A percentile compares a stretch with the other conserved stretches of the same genome.
Conservation (phyloP, 1,140 invertebrate genomes). For the Pentalonia nigronervosa region DNA sequence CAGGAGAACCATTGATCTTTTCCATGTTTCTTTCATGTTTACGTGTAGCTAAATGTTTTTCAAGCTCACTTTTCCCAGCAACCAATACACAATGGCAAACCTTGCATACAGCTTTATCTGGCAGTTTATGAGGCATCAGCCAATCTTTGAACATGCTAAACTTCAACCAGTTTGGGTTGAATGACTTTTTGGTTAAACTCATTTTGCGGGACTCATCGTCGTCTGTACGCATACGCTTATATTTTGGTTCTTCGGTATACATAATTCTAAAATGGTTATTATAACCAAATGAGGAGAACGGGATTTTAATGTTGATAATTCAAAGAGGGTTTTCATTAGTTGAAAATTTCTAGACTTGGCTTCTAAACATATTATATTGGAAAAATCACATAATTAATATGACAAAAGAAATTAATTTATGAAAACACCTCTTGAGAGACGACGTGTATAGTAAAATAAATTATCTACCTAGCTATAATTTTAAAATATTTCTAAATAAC, state of each 20-base stretch:
- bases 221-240: slow-evolving; percentile 47
- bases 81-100: slow-evolving; percentile 62
- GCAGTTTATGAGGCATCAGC: slow-evolving; percentile 61
- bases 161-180: slow-evolving; percentile 61
- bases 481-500: not conserved
- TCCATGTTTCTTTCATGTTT: slow-evolving; percentile 61
- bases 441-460: not conserved
- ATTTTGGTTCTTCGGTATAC: slow-evolving; percentile 47
- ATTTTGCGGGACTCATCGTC: slow-evolving; percentile 53
- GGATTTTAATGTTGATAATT: slow-evolving; percentile 17
- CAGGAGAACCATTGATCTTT: slow-evolving; percentile 50
- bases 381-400: not conserved
- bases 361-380: not conserved
- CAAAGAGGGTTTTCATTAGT: slow-evolving; percentile 42
- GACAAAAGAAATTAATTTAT: not conserved
- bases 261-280: slow-evolving; percentile 54
- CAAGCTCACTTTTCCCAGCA: slow-evolving; percentile 63
- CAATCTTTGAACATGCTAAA: slow-evolving; percentile 62
- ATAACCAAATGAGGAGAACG: slow-evolving; percentile 47
- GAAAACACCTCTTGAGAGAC: slow-evolving; percentile 19
- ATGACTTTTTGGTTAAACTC: slow-evolving; percentile 59
- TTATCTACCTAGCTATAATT: not conserved
- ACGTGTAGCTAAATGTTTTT: slow-evolving; percentile 63
- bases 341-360: not conserved
- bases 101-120: slow-evolving; percentile 62